Evolutionary conservation across 2,888 invertebrate species (phyloP), one percentile per base, ranked within the genome.

Genomic region (Clivina fossor): DNA sequence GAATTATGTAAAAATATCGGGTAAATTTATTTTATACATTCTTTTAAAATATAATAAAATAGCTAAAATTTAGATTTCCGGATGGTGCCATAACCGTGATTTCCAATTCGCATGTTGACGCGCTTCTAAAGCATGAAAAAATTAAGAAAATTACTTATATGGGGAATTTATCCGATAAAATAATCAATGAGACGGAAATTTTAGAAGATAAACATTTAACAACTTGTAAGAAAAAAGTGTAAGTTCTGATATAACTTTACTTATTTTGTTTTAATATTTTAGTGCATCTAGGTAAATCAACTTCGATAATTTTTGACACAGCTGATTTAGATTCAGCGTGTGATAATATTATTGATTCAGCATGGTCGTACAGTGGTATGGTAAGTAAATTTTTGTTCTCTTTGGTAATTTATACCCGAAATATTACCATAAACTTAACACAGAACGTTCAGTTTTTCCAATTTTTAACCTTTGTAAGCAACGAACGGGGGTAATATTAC

Each of bases 301-400:
- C 78, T 1, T 73, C 78, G 60, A 67, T 81, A 30, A 73, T 80
- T 49, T 80, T 78, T 68, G 80, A 80, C 56, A 69, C 72, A 38
- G 76, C 78, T 7, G 82, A 82, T 67, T 63, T 80, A 30, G 78
- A 81, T 70, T 78, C 80, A 41, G 77, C 79, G 1, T 75, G 76
- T 43, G 78, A 80, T 60, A 72, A 73, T 26, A 70, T 77, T 3
- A 71, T 79, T 28, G 74, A 77, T 58, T 76, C 76, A 15, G 74
- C 76, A 19, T 80, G 79, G 76, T 74, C 75, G 50, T 76, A 78
- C 63, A 75, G 76, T 61, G 79, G 79, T 57, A 73, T 77, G 75
- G 80, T 79, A 65, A 63, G 19, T 33, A 33, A 13, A n/a, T n/a
- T n/a, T n/a, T n/a, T n/a, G n/a, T n/a, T n/a, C n/a, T n/a, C n/a